Evolutionary conservation across 2,797 vertebrate genomes (phyloP).

Genomic region (Poeciliopsis paucimaculata): DNA sequence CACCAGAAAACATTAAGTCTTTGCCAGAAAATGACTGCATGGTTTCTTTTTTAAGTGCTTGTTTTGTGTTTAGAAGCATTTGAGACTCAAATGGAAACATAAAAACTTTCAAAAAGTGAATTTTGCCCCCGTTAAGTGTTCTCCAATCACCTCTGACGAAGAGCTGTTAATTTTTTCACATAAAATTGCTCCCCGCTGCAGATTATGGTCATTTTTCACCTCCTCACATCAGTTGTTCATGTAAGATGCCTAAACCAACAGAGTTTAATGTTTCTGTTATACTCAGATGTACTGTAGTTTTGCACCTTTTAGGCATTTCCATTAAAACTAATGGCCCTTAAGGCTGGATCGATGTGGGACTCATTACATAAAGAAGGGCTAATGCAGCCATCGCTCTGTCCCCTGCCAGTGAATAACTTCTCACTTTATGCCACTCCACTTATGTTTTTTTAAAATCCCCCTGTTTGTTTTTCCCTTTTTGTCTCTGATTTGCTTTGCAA

Average conservation of each 20-base stretch:
- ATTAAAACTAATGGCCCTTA: slow-evolving; percentile 41
- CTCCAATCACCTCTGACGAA: neutral
- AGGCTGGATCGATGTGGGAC: slow-evolving; percentile 46
- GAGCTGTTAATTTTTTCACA: neutral
- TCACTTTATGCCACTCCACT: slow-evolving; percentile 26
- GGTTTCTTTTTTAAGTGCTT: too few species aligned
- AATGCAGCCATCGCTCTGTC: slow-evolving; percentile 58
- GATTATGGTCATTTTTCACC: neutral
- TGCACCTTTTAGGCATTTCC: slow-evolving; percentile 39
- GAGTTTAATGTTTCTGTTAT: slow-evolving; percentile 10
- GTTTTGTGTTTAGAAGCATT: too few species aligned
- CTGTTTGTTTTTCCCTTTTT: neutral
- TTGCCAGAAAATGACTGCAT: too few species aligned
- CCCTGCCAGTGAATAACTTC: slow-evolving; percentile 12
- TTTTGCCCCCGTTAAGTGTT: neutral
- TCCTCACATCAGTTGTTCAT: slow-evolving; percentile 2
- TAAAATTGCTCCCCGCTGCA: neutral
- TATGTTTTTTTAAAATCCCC: slow-evolving; percentile 25
- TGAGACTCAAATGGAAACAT: too few species aligned
- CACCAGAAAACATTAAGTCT: too few species aligned
- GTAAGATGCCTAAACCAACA: neutral
- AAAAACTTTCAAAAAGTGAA: too few species aligned
- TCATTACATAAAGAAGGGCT: slow-evolving; percentile 61
- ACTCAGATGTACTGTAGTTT: neutral
- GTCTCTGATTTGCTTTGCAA: neutral